These are phyloP conservation scores for Carcharodon carcharias DNA, from an alignment of 2,797 vertebrate genomes.

Conservation along the genomic window DNA sequence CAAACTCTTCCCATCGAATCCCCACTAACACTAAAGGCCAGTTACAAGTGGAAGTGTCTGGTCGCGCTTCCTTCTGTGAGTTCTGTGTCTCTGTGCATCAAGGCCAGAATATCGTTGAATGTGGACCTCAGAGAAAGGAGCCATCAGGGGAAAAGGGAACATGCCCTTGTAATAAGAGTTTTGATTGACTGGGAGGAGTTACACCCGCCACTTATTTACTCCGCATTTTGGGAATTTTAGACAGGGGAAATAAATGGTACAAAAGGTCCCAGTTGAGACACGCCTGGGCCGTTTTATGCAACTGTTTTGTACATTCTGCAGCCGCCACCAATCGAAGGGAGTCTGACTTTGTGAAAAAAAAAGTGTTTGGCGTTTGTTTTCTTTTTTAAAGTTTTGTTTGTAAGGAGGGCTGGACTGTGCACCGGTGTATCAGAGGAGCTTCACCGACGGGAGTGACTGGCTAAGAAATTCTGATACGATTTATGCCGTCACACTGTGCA, in stretches of 20 bases:
- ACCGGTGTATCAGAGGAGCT: not conserved
- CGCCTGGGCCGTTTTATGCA: too few relatives aligned
- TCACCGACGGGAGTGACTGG: not conserved
- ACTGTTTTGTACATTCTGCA: too few relatives aligned
- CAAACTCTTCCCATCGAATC: not conserved
- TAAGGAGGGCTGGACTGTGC: not conserved
- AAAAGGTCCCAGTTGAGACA: not conserved
- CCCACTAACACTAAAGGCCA: not conserved
- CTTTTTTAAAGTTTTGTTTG: not conserved
- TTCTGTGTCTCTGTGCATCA: not conserved
- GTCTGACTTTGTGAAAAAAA: not conserved
- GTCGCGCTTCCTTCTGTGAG: not conserved
- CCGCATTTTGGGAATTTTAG: not conserved
- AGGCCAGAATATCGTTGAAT: not conserved
- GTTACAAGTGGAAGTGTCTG: not conserved
- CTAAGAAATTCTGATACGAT: not conserved
- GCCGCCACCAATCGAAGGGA: not conserved
- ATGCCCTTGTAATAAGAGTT: not conserved
- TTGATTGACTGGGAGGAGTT: not conserved
- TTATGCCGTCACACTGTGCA: not conserved
- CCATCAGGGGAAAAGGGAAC: not conserved
- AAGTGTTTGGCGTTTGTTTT: not conserved
- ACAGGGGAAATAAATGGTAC: not conserved
- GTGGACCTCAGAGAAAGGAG: constrained; percentile 17
- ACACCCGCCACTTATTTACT: too few relatives aligned